phyloP scores from a whole-genome alignment of 2,797 vertebrate species.

The Anguilla pacifica region DNA sequence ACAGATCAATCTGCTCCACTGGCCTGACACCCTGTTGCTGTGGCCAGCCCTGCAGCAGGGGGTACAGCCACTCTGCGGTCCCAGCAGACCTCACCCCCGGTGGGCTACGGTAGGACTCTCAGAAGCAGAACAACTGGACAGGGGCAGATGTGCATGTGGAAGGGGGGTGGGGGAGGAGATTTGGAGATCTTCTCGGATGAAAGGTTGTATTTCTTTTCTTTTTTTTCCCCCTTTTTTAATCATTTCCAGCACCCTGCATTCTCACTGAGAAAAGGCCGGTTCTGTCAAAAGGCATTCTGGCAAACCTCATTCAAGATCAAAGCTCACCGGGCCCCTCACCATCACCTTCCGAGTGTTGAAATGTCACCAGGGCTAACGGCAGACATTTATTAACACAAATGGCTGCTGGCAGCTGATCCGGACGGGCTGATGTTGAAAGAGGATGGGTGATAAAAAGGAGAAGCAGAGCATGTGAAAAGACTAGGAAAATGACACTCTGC shows the following conservation, averaged over 20 bases:
- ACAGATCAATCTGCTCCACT: slow-evolving; percentile 18
- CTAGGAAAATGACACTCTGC: slow-evolving; percentile 41
- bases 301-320: slow-evolving; percentile 47
- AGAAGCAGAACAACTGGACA: slow-evolving; percentile 12
- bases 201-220: neutral
- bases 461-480: slow-evolving; percentile 9
- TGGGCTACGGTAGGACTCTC: neutral
- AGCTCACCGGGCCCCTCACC: slow-evolving; percentile 36
- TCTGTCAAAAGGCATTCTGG: slow-evolving; percentile 45
- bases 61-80: neutral
- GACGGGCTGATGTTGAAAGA: slow-evolving; percentile 40
- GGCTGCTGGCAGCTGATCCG: slow-evolving; percentile 42
- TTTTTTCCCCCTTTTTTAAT: slow-evolving; percentile 22
- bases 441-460: slow-evolving; percentile 12
- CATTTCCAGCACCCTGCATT: slow-evolving; percentile 23
- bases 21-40: neutral
- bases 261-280: slow-evolving; percentile 32
- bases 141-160: slow-evolving; percentile 21
- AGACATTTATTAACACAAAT: slow-evolving; percentile 49
- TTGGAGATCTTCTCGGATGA: slow-evolving; percentile 24
- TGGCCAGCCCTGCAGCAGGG: slow-evolving; percentile 17
- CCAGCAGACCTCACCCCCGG: neutral
- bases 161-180: neutral
- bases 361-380: slow-evolving; percentile 43
- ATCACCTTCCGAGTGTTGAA: slow-evolving; percentile 44